These are phyloP conservation scores for Hyalella azteca DNA, from an alignment of 2,888 invertebrate species.

Conservation along the genomic window DNA sequence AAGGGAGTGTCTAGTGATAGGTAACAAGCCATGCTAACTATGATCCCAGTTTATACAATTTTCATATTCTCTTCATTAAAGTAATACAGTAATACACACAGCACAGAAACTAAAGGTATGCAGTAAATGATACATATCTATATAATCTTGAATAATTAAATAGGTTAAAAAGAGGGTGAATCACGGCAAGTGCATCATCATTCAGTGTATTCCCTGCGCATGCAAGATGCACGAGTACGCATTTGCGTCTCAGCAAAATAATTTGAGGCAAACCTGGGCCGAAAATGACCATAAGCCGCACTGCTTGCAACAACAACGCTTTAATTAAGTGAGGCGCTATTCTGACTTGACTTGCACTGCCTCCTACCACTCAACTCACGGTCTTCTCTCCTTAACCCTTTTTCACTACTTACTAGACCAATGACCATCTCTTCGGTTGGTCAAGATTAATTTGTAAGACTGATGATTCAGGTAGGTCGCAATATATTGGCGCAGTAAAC, in stretches of 20 bases:
- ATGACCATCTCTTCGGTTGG: too few species aligned
- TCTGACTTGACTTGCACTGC: too few species aligned
- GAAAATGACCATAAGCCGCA: too few species aligned
- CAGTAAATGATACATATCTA: constrained; percentile 29
- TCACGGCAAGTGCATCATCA: constrained; percentile 20
- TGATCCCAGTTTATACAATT: constrained; percentile 26
- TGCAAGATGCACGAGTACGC: neutral
- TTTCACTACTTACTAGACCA: too few species aligned
- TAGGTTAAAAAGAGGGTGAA: constrained; percentile 29
- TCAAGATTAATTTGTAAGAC: too few species aligned
- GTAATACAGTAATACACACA: constrained; percentile 28
- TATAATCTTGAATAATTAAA: constrained; percentile 35
- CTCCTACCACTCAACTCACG: too few species aligned
- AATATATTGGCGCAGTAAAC: too few species aligned
- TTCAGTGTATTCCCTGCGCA: neutral
- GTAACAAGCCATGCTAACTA: constrained; percentile 15
- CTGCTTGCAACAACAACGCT: too few species aligned
- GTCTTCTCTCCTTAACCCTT: too few species aligned
- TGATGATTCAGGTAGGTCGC: too few species aligned
- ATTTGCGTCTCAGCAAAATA: neutral
- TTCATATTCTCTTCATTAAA: constrained; percentile 25
- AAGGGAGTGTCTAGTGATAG: neutral
- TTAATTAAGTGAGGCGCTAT: too few species aligned
- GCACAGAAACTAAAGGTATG: constrained; percentile 34
- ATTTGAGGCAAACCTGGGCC: neutral